A percentile compares a stretch with the other conserved stretches of the same genome.
Evolutionary conservation across 2,888 invertebrate species (phyloP).

Genomic region (Disparrhopalites patrizii): DNA sequence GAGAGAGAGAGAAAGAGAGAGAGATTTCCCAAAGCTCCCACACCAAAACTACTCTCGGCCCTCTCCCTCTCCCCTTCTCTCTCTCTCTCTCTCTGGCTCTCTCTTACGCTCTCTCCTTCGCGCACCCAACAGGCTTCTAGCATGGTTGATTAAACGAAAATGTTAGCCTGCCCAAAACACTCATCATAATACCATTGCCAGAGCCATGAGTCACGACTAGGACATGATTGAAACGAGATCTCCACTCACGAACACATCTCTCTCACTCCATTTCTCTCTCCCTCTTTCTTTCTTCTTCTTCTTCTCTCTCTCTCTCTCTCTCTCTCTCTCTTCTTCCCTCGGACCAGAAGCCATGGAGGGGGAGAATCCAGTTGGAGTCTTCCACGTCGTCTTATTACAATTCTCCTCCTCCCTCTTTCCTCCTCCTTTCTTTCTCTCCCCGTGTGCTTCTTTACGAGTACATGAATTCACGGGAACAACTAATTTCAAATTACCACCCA

Average conservation of each 20-base stretch:
- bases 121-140: too few relatives aligned
- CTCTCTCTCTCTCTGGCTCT: not conserved
- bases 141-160: constrained; percentile 21
- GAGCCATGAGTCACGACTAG: constrained; percentile 28
- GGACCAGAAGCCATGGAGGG: too few relatives aligned
- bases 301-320: constrained; percentile 3
- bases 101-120: too few relatives aligned
- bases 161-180: constrained; percentile 27
- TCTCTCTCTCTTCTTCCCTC: too few relatives aligned
- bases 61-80: not conserved
- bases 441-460: too few relatives aligned
- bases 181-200: constrained; percentile 21
- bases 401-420: too few relatives aligned
- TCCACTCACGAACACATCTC: constrained; percentile 1
- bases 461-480: too few relatives aligned
- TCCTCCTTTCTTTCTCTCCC: too few relatives aligned
- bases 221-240: constrained; percentile 23
- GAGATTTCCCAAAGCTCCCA: not conserved
- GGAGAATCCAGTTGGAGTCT: too few relatives aligned
- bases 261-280: too few relatives aligned
- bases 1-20: not conserved
- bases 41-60: not conserved
- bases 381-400: too few relatives aligned
- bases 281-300: not conserved
- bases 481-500: too few relatives aligned